phyloP scores from a whole-genome alignment of 92 coral and sea anemone species.

The Epizoanthus fatuus region DNA sequence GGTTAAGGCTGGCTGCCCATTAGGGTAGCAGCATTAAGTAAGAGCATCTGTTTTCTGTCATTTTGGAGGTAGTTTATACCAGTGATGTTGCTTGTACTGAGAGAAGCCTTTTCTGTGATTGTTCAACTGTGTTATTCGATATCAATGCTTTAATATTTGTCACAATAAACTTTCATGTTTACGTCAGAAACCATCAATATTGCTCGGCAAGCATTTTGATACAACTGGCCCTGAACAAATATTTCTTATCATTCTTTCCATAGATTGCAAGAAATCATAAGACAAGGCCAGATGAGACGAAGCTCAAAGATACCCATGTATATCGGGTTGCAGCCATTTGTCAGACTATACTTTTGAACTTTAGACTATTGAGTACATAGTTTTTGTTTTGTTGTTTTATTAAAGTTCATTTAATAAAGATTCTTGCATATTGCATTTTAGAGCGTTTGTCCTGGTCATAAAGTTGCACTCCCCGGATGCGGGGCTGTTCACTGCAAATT shows the following conservation, averaged over 20 bases:
- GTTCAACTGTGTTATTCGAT: slow-evolving; percentile 25
- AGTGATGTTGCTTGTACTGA: slow-evolving; percentile 35
- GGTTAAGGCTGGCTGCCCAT: neutral
- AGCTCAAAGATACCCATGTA: slow-evolving; percentile 23
- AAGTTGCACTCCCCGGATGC: no score
- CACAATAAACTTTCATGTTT: slow-evolving; percentile 23
- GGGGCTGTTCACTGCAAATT: no score
- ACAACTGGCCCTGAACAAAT: slow-evolving; percentile 18
- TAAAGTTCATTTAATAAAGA: no score
- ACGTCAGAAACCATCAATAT: slow-evolving; percentile 2
- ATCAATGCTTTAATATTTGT: slow-evolving; percentile 18
- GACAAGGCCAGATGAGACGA: slow-evolving; percentile 3
- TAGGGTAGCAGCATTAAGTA: slow-evolving; percentile 4
- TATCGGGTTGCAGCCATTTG: neutral
- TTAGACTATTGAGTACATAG: neutral
- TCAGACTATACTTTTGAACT: neutral
- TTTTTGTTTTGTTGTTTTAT: no score
- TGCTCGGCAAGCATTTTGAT: slow-evolving; percentile 31
- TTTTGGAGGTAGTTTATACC: slow-evolving; percentile 11
- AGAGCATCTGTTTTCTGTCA: slow-evolving; percentile 7
- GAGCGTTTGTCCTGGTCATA: no score
- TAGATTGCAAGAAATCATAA: slow-evolving; percentile 25
- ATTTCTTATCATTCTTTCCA: slow-evolving; percentile 23
- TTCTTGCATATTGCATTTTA: no score
- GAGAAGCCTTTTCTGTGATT: slow-evolving; percentile 25